Evolutionary conservation across 2,113 vertebrate genomes (phyloP), one percentile per base, ranked within the genome.

Genomic region (Cathartes aura): DNA sequence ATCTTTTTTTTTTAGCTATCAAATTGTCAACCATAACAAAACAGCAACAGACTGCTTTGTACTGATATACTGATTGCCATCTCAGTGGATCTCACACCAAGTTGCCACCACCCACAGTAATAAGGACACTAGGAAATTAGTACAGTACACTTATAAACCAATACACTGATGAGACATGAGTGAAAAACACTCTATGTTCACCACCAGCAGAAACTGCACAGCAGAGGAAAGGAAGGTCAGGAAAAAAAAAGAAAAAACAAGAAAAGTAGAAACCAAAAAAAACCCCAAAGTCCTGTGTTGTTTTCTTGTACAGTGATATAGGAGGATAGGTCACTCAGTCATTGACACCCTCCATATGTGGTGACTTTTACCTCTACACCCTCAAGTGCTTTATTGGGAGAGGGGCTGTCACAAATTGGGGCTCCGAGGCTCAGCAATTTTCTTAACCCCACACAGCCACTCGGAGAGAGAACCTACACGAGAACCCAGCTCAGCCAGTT

Each of bases 371-470:
- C 4, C 13, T 80, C 68, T 76, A 34, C 18, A 47, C 3, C 27
- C 32, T 55, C 45, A 42, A n/a, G n/a, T 38, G 14, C 58, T 76
- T 86, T 38, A 5, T 27, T 64, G 36, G 87, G 55, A 93, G 20
- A 74, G 64, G 8, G 6, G 21, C 21, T 89, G 36, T 42, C 72
- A 56, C 52, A 91, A 53, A 82, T 5, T 2, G 36, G 50, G 34
- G 36, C 38, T 89, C 43, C 38, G 12, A 79, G 27, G 47, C 27
- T 75, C 83, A 42, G 81, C 0, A 2, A 19, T 27, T 84, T 91
- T 73, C 91, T n/a, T 42, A 93, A 66, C 70, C 45, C 91, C 86
- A 87, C 52, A 72, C 30, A 95, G 60, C 20, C 43, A 40, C 62
- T 89, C 43, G 23, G 60, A 68, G 60, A 47, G 47, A 58, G 40